Conservation (phyloP, 1,140 invertebrate genomes). For the Pogonomyrmex barbatus region DNA sequence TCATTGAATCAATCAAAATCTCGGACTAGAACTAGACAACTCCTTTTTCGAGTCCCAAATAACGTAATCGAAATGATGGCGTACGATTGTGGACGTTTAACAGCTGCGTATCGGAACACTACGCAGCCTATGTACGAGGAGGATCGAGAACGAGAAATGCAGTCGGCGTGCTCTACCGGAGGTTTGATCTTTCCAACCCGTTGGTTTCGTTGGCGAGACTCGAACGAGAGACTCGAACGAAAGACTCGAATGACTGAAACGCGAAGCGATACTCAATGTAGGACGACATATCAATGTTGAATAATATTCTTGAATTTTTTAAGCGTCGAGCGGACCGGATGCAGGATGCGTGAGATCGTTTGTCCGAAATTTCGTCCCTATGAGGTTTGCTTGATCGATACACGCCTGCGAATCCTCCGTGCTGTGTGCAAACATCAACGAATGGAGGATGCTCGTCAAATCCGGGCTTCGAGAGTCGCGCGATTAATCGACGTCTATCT, state of each 20-base stretch:
- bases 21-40: background rate
- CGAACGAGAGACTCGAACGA: background rate
- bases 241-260: constrained; percentile 8
- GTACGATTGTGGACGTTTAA: constrained; percentile 8
- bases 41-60: background rate
- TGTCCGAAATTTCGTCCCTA: background rate
- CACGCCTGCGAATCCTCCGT: background rate
- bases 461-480: background rate
- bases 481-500: constrained; percentile 41
- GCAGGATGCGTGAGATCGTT: background rate
- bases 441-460: constrained; percentile 11
- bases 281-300: constrained; percentile 55
- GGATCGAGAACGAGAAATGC: background rate
- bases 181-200: constrained; percentile 9
- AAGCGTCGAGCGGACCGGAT: constrained; percentile 31
- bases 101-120: background rate
- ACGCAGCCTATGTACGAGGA: background rate
- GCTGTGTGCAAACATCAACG: background rate
- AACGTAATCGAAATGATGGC: constrained; percentile 18
- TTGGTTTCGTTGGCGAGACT: background rate
- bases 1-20: constrained; percentile 18
- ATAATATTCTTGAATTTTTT: constrained; percentile 42
- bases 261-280: constrained; percentile 18
- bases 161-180: background rate
- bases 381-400: constrained; percentile 41